Evolutionary conservation across 2,888 invertebrate species (phyloP).

Genomic region (Osmoderma eremita): DNA sequence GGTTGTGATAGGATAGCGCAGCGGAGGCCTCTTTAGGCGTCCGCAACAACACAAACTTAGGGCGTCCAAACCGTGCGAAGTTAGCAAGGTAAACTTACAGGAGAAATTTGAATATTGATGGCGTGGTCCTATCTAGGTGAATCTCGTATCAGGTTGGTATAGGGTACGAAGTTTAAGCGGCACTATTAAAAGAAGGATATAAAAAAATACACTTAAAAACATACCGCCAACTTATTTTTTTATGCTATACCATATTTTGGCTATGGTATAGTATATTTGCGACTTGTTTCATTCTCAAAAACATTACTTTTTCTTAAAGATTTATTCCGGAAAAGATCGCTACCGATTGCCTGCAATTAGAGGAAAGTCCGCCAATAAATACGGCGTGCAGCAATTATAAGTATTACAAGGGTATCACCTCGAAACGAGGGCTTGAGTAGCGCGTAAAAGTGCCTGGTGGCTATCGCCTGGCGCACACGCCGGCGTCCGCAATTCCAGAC

Average conservation of each 20-base stretch:
- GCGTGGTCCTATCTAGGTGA: constrained; percentile 47
- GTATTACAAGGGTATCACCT: constrained; percentile 26
- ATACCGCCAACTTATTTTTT: not conserved
- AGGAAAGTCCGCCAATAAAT: constrained; percentile 25
- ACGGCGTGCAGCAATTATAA: constrained; percentile 13
- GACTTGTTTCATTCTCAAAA: too few relatives aligned
- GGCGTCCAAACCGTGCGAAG: constrained; percentile 45
- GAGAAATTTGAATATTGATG: constrained; percentile 61
- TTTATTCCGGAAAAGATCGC: constrained; percentile 13
- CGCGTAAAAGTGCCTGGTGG: constrained; percentile 16
- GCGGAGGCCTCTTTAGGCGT: constrained; percentile 52
- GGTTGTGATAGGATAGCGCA: constrained; percentile 60
- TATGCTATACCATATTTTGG: not conserved
- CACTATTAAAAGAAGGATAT: not conserved
- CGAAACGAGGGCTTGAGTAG: not conserved
- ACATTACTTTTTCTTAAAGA: not conserved
- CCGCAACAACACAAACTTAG: constrained; percentile 59
- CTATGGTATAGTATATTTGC: not conserved
- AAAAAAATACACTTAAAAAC: too few relatives aligned
- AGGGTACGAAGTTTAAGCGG: too few relatives aligned
- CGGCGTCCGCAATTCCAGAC: constrained; percentile 9
- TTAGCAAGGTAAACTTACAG: constrained; percentile 47
- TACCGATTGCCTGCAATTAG: constrained; percentile 23
- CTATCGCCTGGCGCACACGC: constrained; percentile 12
- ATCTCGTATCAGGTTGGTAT: not conserved